Base-by-base conservation (phyloP, 1,140 invertebrate species). In the Brachystomella parvula region DNA sequence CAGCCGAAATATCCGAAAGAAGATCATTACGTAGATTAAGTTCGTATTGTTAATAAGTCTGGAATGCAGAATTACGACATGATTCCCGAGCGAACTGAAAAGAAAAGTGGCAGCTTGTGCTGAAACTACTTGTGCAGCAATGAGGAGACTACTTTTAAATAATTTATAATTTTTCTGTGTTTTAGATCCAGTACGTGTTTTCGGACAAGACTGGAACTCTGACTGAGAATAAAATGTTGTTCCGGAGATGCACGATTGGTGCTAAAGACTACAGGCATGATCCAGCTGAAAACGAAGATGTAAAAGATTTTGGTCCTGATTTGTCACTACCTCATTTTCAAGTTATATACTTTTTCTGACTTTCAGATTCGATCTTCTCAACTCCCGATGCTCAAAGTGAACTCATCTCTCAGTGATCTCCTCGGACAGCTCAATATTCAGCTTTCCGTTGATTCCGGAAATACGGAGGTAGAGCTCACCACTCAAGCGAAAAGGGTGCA, bases 151-250 rank as follows among this genome's bases (percentile, higher is more conserved):
- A n/a, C n/a, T n/a, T n/a, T 30, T 63, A 47, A 12, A 9, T 17
- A 33, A 35, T 62, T 62, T 19, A 57, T 29, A 26, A 28, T 58
- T 30, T 28, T 66, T 74, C 57, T 66, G 62, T 32, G 32, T 74
- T 74, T 9, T 75, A 86, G 82, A 87, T 98, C 30, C 89, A 94
- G 75, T 97, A 97, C 76, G 84, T 98, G 56, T 97, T 98, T 80
- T 96, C 91, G 12, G 96, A 98, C 77, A 98, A 98, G 78, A 98
- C 95, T 1, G 95, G 96, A 3, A 98, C 95, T 1, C 79, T 98
- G 21, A 98, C 96, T 9, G 94, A 98, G 78, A 98, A 98, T 77
- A 90, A 93, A 78, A 98, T 98, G 95, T 83, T 96, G 65, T 98
- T 98, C 77, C 82, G 90, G 49, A 82, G 89, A 57, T 97, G 94